Percentiles rank a stretch among this genome's conserved stretches.
Conservation (phyloP, 1,140 invertebrate species). For the Chrysopa pallens region DNA sequence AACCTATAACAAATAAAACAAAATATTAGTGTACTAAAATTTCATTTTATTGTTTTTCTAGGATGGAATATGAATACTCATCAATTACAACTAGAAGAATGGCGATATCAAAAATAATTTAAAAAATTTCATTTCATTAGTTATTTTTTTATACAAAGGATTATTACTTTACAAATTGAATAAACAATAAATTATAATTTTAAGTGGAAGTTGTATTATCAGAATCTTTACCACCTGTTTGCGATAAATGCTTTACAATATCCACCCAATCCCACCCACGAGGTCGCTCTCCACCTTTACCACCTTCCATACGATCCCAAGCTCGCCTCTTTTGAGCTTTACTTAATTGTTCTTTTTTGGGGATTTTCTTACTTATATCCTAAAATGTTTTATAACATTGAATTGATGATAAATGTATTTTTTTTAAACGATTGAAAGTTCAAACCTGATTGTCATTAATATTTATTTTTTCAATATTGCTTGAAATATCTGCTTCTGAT, state of each 20-base stretch:
- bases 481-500: slow-evolving; percentile 17
- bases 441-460: slow-evolving; percentile 24
- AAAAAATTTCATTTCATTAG: too few species aligned
- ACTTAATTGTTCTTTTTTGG: slow-evolving; percentile 68
- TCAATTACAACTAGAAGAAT: slow-evolving; percentile 29
- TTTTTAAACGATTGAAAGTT: background rate
- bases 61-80: slow-evolving; percentile 30
- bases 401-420: background rate
- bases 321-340: slow-evolving; percentile 82
- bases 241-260: slow-evolving; percentile 86
- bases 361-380: slow-evolving; percentile 31
- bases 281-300: slow-evolving; percentile 51
- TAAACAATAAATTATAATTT: slow-evolving; percentile 5
- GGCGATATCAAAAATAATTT: slow-evolving; percentile 13
- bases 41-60: slow-evolving; percentile 15
- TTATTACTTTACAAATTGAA: background rate
- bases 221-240: slow-evolving; percentile 42
- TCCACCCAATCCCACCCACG: slow-evolving; percentile 91
- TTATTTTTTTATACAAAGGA: too few species aligned
- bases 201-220: slow-evolving; percentile 16
- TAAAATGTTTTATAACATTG: slow-evolving; percentile 3
- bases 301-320: slow-evolving; percentile 64
- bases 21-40: background rate
- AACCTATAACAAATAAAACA: background rate
- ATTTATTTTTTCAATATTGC: slow-evolving; percentile 21